Percentiles rank a stretch among this genome's conserved stretches.
phyloP scores from a whole-genome alignment of 2,888 invertebrate genomes.

The Nasonovia ribisnigri region DNA sequence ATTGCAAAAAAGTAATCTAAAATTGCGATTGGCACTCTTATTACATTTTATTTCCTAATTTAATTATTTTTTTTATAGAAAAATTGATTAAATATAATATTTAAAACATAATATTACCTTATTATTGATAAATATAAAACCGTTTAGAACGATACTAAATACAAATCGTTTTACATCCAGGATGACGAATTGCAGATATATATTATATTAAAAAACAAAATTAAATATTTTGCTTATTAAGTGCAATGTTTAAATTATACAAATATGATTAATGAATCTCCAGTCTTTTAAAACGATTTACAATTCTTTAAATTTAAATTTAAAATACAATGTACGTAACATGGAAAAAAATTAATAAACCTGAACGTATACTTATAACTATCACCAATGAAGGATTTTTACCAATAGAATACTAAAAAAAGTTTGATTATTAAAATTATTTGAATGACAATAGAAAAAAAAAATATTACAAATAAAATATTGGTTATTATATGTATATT shows the following conservation, averaged over 20 bases:
- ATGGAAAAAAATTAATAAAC: neutral
- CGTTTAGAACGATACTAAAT: slow-evolving; percentile 2
- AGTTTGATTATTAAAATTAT: neutral
- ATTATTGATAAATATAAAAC: slow-evolving; percentile 22
- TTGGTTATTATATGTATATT: neutral
- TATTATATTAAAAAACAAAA: neutral
- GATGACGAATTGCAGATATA: neutral
- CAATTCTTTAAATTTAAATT: slow-evolving; percentile 1
- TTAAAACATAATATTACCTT: neutral
- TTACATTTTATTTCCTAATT: slow-evolving; percentile 8
- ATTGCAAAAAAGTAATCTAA: neutral
- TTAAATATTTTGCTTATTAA: neutral
- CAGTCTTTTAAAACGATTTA: slow-evolving; percentile 49
- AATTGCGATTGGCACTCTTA: slow-evolving; percentile 34
- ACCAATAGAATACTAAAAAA: neutral
- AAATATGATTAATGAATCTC: slow-evolving; percentile 30
- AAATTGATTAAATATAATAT: neutral
- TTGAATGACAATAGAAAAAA: neutral
- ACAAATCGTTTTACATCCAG: neutral
- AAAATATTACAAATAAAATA: neutral
- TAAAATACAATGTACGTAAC: neutral
- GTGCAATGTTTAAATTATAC: neutral
- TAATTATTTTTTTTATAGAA: neutral
- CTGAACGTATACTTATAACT: neutral
- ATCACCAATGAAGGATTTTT: neutral